These are phyloP conservation scores for Scomber japonicus DNA, from an alignment of 2,113 vertebrate species.

Conservation along the genomic window DNA sequence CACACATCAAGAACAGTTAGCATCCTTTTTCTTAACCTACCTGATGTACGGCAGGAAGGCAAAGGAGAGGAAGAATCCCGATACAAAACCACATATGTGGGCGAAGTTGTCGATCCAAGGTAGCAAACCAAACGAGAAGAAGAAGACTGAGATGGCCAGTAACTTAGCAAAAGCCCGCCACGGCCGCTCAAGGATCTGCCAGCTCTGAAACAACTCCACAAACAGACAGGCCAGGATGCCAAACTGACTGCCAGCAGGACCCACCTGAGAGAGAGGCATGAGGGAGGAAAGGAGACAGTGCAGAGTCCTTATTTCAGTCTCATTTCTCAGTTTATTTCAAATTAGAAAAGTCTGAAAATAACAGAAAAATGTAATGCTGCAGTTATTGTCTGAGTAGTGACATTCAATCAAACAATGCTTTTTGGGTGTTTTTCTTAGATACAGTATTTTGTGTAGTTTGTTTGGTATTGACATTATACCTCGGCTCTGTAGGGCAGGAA, in stretches of 20 bases:
- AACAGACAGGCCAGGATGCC: conserved; percentile 98
- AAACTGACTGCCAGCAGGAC: conserved; percentile 97
- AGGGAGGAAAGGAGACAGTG: too few species aligned
- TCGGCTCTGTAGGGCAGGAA: conserved; percentile 98
- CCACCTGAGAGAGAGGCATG: conserved; percentile 86
- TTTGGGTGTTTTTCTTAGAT: too few species aligned
- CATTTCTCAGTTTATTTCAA: too few species aligned
- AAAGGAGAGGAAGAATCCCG: conserved; percentile 97
- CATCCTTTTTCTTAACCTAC: conserved; percentile 28
- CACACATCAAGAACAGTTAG: too few species aligned
- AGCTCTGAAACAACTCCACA: conserved; percentile 99
- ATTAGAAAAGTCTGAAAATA: too few species aligned
- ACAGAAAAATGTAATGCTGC: too few species aligned
- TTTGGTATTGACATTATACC: conserved; percentile 77
- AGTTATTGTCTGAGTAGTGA: too few species aligned
- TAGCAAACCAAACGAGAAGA: conserved; percentile 96
- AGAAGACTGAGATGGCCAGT: conserved; percentile 92
- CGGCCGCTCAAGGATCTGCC: conserved; percentile 97
- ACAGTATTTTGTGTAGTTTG: too few species aligned
- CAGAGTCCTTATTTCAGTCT: too few species aligned
- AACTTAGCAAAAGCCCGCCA: conserved; percentile 97
- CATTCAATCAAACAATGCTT: too few species aligned
- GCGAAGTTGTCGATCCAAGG: conserved; percentile 99
- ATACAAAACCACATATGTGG: conserved; percentile 94
- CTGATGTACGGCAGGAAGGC: conserved; percentile 99